Evolutionary conservation across 2,113 vertebrate genomes (phyloP).

Genomic region (Cathartes aura): DNA sequence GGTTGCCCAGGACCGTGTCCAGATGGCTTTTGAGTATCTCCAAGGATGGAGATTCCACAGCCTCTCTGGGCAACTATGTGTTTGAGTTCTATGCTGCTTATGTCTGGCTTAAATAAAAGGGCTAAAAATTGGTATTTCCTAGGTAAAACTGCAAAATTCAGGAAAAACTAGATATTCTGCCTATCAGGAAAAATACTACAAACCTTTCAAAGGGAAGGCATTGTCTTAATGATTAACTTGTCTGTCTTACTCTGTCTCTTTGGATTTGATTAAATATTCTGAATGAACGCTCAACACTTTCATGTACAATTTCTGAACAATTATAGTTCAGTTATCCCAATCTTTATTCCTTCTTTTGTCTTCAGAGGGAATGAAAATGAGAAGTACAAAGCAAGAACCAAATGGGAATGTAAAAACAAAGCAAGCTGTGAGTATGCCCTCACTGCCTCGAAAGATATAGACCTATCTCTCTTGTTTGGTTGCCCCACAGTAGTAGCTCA

Average conservation of each 20-base stretch:
- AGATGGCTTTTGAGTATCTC: not conserved
- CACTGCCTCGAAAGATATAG: not conserved
- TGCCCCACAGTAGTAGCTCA: not conserved
- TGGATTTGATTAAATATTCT: not conserved
- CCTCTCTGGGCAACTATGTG: not conserved
- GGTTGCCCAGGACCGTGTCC: accelerated
- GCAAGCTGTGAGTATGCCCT: conserved; percentile 85
- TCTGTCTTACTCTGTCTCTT: not conserved
- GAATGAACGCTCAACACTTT: not conserved
- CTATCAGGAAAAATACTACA: not conserved
- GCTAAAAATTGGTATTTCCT: not conserved
- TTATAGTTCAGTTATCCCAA: not conserved
- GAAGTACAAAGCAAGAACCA: conserved; percentile 89
- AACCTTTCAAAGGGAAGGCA: not conserved
- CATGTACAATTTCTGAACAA: not conserved
- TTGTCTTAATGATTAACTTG: not conserved
- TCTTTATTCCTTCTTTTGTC: not conserved
- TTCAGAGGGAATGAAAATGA: conserved; percentile 96
- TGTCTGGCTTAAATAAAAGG: not conserved
- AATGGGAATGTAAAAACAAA: conserved; percentile 88
- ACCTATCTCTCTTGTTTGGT: not conserved
- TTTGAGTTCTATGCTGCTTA: not conserved
- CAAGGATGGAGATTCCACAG: not conserved
- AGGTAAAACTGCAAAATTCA: not conserved
- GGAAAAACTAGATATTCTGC: not conserved